Base-by-base conservation (phyloP, 2,113 vertebrate species). In the Tapirus terrestris region DNA sequence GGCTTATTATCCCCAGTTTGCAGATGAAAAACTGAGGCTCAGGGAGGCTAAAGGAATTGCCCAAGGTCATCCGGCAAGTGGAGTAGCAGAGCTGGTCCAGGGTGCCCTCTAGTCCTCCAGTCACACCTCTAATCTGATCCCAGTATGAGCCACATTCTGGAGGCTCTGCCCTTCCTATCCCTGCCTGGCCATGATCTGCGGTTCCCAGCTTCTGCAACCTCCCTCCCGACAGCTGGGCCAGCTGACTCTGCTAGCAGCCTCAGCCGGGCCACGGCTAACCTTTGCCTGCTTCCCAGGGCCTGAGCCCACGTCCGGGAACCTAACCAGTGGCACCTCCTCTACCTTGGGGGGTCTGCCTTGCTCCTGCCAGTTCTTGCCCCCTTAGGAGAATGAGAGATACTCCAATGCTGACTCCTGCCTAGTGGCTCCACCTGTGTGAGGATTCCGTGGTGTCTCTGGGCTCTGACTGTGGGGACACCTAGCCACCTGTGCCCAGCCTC, bases 41-140 rank as follows among this genome's bases (percentile, higher is more conserved):
- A 7, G 7, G 27, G 56, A 63, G 2, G 21, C 77, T 53, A 20
- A 61, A 18, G 25, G 68, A 48, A 82, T 65, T 91, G 4, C 16
- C 29, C 65, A 12, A 67, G 27, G 8, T 67, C 48, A 39, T 31
- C 60, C 39, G 67, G 39, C 16, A 39, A 31, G 45, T 3, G 39
- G 45, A 23, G 21, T 2, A 43, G 43, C 29, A 53, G 51, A 91
- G 61, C 33, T 51, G 27, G 29, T 33, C 31, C n/a, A 27, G 27
- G 56, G 20, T 18, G 3, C 17, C 21, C 61, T 60, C 73, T 5
- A 4, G 0, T 1, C 2, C 1, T 60, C 73, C 7, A 4, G 0
- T 1, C 2, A 1, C 18, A 53, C 12, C 36, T 91, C 27, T 27
- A 60, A 58, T 6, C 58, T 18, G 2, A 14, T 21, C 18, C 13